Evolutionary conservation across 2,797 vertebrate species (phyloP).

Genomic region (Pampus argenteus): DNA sequence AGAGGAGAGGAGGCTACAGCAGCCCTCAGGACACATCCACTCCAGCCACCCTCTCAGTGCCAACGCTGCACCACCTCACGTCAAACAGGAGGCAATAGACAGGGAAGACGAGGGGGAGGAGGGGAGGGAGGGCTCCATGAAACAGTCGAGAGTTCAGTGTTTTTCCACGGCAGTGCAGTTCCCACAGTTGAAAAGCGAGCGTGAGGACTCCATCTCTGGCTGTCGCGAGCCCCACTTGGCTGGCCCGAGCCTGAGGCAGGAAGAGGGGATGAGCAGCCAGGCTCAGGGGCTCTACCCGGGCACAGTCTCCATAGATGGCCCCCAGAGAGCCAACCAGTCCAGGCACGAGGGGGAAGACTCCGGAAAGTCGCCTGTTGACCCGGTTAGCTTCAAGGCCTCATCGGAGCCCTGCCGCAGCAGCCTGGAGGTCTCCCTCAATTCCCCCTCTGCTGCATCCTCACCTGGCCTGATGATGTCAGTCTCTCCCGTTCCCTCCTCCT

Average conservation of each 20-base stretch:
- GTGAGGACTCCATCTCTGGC: conserved; percentile 55
- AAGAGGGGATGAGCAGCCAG: conserved; percentile 69
- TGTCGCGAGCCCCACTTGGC: conserved; percentile 67
- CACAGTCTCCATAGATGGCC: conserved; percentile 70
- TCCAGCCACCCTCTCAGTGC: conserved; percentile 49
- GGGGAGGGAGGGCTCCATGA: conserved; percentile 72
- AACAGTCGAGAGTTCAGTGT: conserved; percentile 72
- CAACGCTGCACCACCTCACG: conserved; percentile 64
- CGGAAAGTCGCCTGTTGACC: conserved; percentile 85
- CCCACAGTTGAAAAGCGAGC: conserved; percentile 83
- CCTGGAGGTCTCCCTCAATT: conserved; percentile 92
- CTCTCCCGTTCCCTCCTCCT: conserved; percentile 92
- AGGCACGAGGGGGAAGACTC: conserved; percentile 80
- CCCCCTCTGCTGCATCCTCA: conserved; percentile 93
- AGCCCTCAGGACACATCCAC: conserved; percentile 67
- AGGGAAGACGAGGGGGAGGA: conserved; percentile 77
- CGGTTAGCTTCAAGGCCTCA: conserved; percentile 91
- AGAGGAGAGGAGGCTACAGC: conserved; percentile 88
- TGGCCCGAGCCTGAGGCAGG: conserved; percentile 79
- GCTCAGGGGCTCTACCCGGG: conserved; percentile 66
- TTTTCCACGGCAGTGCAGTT: conserved; percentile 75
- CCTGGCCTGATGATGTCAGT: conserved; percentile 93
- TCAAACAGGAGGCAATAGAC: conserved; percentile 92
- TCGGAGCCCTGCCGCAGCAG: conserved; percentile 92
- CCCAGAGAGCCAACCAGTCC: conserved; percentile 74